These are phyloP conservation scores for Oligia strigilis DNA, from an alignment of 2,888 invertebrate species.

Conservation along the genomic window DNA sequence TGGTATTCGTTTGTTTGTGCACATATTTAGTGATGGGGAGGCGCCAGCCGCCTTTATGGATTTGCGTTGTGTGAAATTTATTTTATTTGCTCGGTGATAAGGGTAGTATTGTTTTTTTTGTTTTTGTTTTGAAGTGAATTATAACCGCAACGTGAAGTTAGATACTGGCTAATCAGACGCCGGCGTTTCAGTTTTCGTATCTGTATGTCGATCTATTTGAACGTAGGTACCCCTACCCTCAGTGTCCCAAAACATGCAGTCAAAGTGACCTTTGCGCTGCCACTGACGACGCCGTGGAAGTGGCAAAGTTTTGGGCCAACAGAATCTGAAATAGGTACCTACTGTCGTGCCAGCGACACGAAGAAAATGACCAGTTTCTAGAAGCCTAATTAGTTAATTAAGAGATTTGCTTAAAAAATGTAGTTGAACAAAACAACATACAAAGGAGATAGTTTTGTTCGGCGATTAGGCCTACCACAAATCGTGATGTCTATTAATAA, in stretches of 20 bases:
- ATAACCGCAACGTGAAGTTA: background rate
- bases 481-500: background rate
- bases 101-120: conserved; percentile 43
- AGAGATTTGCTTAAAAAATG: background rate
- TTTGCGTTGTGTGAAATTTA: conserved; percentile 43
- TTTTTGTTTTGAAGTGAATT: conserved; percentile 27
- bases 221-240: background rate
- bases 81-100: conserved; percentile 55
- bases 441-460: background rate
- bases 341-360: background rate
- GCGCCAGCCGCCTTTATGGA: conserved; percentile 45
- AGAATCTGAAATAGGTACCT: background rate
- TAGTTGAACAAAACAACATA: background rate
- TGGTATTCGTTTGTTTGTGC: conserved; percentile 65
- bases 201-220: background rate
- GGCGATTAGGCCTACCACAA: background rate
- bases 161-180: background rate
- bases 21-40: conserved; percentile 60
- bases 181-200: background rate
- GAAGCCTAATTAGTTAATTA: background rate
- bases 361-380: background rate
- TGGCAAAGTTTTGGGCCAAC: background rate
- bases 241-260: background rate
- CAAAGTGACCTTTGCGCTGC: background rate
- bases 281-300: background rate